Evolutionary conservation across 2,113 vertebrate genomes (phyloP), one percentile per base, ranked within the genome.

Genomic region (Passer montanus): DNA sequence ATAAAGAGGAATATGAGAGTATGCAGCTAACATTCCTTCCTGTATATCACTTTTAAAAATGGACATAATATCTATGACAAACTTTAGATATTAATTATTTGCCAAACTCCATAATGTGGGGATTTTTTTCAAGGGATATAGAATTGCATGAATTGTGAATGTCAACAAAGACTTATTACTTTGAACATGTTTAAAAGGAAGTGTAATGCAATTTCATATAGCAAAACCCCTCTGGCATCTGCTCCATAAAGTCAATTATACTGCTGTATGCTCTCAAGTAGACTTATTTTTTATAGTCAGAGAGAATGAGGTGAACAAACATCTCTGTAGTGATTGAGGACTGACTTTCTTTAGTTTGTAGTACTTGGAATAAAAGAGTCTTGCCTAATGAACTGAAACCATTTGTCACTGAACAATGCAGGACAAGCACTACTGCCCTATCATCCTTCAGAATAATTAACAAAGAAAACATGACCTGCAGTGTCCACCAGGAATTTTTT

Each of bases 161-260:
- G 91, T 97, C 96, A 98, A 86, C 88, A 94, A 96, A 96, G 90
- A 97, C 85, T 97, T 98, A 97, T 94, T 97, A 95, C 84, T 75
- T 92, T 95, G 75, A 97, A 75, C 52, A 93, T 92, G 70, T 94
- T 97, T 96, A 95, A 97, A 98, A 92, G 39, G 66, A 97, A 96
- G 85, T 76, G 60, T 97, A 96, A 93, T 97, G 94, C 81, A 85
- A 97, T 97, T 98, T 97, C 87, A 94, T 97, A 64, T 31, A 97
- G 80, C 58, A 94, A 95, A 95, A 74, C 20, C 43, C 41, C 47
- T 85, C 83, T 93, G 87, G 96, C 97, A 97, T 92, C 94, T 97
- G 87, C 53, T 95, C 77, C 70, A 78, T 44, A 82, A 89, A 97
- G 82, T 96, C 91, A 96, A 96, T 97, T 97, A 97, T 84, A 91